Base-by-base conservation (phyloP, 2,113 vertebrate species). In the Trinectes maculatus region DNA sequence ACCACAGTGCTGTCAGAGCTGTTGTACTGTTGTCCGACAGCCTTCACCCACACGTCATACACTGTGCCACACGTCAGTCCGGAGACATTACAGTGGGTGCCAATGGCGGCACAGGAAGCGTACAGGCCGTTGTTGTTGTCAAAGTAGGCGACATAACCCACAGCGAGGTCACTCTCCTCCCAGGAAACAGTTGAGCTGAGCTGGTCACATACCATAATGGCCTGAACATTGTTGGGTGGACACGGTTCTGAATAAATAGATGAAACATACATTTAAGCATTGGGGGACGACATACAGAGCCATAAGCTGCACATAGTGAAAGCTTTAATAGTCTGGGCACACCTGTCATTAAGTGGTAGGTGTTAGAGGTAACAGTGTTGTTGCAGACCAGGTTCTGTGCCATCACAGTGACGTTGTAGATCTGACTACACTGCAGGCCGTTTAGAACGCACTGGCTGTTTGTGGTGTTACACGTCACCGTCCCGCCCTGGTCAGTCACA, bases 371-470 rank as follows among this genome's bases (percentile, higher is more conserved):
- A 25, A 71, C 64, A 3, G 55, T 71, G 60, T 71, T 21, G 52
- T 68, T 79, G 65, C 89, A 92, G 34, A 12, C 81, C 16, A 52
- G n/a, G 74, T 91, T 91, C 21, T 34, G 67, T 18, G 91, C 84
- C 2, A 21, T 71, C 46, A 92, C 86, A 0, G 82, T 87, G 28
- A 93, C 18, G 29, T 87, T 91, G 81, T 93, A 92, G 8, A 65
- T 55, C 16, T 81, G 76, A 57, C 89, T 68, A 34, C 92, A 93
- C 39, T 58, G 54, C 47, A 92, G 64, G 19, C 37, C 60, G 0
- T 19, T 55, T 29, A 93, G 51, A 29, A 11, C 46, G 64, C 91
- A 93, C 61, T 42, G 61, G 42, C 68, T 90, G 46, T 47, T 37
- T 29, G 28, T 78, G 71, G 54, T 87, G 62, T 66, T 71, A 31